Percentiles rank a stretch among this genome's conserved stretches.
Conservation (phyloP, 2,113 vertebrate species). For the Bungarus multicinctus region DNA sequence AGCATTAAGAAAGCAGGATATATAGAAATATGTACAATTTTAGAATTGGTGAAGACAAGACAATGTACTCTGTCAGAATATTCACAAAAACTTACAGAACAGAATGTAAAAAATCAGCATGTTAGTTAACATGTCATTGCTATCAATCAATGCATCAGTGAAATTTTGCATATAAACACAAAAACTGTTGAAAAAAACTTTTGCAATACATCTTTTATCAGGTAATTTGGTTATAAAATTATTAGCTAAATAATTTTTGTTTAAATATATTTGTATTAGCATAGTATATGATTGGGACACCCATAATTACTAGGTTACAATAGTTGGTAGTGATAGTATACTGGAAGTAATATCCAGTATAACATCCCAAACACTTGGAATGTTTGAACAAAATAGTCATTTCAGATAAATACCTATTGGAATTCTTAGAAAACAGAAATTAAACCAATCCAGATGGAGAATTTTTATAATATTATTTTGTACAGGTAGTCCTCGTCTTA, state of each 20-base stretch:
- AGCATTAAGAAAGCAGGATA: constrained; percentile 28
- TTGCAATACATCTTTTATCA: constrained; percentile 53
- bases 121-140: constrained; percentile 55
- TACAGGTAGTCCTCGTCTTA: not conserved
- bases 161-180: constrained; percentile 58
- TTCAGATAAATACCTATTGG: constrained; percentile 34
- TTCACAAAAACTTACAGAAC: not conserved
- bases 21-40: constrained; percentile 50
- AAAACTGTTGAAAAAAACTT: constrained; percentile 52
- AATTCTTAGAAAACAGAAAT: constrained; percentile 35
- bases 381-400: constrained; percentile 40
- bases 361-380: constrained; percentile 41
- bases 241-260: constrained; percentile 50
- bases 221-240: constrained; percentile 61
- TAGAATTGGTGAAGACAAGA: constrained; percentile 48
- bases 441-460: constrained; percentile 10
- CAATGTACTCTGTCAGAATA: constrained; percentile 53
- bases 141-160: constrained; percentile 51
- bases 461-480: constrained; percentile 15
- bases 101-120: constrained; percentile 27
- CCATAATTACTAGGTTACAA: constrained; percentile 40
- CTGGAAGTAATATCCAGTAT: constrained; percentile 30
- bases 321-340: not conserved
- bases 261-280: constrained; percentile 56
- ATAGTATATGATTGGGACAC: constrained; percentile 62